phyloP scores from a whole-genome alignment of 2,797 vertebrate genomes.

The Hapalemur alaotrensis region DNA sequence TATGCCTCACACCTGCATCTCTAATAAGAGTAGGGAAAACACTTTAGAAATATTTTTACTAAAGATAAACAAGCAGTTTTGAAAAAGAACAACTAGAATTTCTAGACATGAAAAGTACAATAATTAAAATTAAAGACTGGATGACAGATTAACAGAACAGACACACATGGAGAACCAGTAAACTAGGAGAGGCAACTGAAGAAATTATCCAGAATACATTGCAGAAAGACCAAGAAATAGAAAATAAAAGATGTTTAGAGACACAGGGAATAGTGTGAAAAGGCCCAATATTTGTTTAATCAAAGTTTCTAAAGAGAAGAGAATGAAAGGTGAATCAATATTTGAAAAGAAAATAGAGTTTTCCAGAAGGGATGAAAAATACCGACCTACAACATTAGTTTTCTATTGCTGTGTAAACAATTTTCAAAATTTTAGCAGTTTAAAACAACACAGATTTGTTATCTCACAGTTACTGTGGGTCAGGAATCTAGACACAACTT shows the following conservation, averaged over 20 bases:
- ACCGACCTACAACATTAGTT: neutral
- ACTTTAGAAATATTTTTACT: neutral
- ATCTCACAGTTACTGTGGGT: neutral
- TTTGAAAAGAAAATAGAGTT: neutral
- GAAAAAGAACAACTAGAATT: neutral
- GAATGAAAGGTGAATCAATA: neutral
- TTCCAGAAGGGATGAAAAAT: neutral
- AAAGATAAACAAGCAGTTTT: neutral
- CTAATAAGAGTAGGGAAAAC: neutral
- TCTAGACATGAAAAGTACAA: neutral
- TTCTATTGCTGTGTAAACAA: neutral
- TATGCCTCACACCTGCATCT: neutral
- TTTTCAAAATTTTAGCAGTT: neutral
- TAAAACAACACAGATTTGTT: neutral
- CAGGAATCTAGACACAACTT: neutral
- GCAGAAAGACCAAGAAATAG: neutral
- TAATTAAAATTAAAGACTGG: neutral
- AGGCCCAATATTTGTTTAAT: neutral
- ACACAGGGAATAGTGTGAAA: neutral
- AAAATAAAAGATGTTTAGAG: neutral
- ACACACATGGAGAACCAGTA: neutral
- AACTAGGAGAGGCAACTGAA: neutral
- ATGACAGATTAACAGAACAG: neutral
- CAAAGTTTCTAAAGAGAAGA: neutral
- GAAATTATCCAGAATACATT: neutral